Base-by-base conservation (phyloP, 2,888 invertebrate species). In the Amphimallon solstitiale region DNA sequence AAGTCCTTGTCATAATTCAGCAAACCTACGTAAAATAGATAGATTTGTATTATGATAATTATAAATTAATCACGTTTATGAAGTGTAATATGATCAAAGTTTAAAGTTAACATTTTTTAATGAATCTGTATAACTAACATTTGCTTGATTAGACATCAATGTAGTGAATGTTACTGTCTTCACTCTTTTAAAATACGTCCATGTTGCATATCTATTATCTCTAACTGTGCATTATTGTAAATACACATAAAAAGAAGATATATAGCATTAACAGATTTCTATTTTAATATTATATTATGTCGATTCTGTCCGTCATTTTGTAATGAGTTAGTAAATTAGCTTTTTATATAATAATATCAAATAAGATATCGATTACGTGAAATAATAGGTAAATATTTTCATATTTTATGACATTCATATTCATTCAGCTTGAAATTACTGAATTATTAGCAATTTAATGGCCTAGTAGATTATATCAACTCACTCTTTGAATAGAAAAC, bases 181-280 rank as follows among this genome's bases (percentile, higher is more conserved):
- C 65, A 70, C 63, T 67, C 70, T 66, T 52, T 71, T 60, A 68
- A 71, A 74, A 75, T 75, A 74, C 77, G 77, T 77, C 77, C 77
- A 77, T 71, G 72, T 72, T 73, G 76, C 76, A 76, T 76, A 77
- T 76, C 75, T 75, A 71, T 73, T 70, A 71, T 70, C 73, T 29
- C 72, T 71, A 64, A 71, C 73, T 70, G 71, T 74, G 70, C 68
- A 72, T 70, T 70, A 66, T 67, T 66, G 62, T 66, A 60, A 59
- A 71, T 67, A 73, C 70, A 72, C 61, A 65, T 67, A 34, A 54
- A 46, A 34, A 10, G 12, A 29, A 43, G 29, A 51, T 17, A 15
- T 23, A 43, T 59, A 59, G 45, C 29, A 14, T 40, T 56, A 43
- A 40, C 19, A 56, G 29, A 43, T 40, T 56, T 64, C 64, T 64